Percentiles rank a stretch among this genome's conserved stretches.
Conservation (phyloP, 2,797 vertebrate genomes). For the Buphagus erythrorhynchus region DNA sequence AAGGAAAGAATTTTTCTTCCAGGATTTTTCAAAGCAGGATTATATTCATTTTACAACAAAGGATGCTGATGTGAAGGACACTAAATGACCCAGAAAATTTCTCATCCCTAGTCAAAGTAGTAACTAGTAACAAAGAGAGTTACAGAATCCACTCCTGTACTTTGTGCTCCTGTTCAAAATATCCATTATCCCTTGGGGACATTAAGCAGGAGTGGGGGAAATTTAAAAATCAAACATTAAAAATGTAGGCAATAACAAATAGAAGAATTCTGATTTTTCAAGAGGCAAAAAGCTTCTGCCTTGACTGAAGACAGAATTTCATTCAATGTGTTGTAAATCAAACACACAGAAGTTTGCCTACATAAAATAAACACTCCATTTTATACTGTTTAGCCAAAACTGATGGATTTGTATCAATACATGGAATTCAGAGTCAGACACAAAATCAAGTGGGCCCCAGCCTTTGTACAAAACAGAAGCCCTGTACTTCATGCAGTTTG, state of each 20-base stretch:
- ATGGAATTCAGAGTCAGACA: not conserved
- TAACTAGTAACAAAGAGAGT: not conserved
- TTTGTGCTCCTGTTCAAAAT: not conserved
- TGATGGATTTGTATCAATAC: not conserved
- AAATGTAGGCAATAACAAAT: not conserved
- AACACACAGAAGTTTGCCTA: not conserved
- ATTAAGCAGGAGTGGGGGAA: accelerated
- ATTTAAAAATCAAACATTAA: not conserved
- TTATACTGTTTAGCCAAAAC: not conserved
- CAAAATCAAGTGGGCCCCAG: not conserved
- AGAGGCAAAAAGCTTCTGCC: not conserved
- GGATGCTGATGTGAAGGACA: not conserved
- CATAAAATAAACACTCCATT: not conserved
- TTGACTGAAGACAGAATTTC: not conserved
- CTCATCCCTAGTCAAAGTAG: not conserved
- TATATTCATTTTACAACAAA: not conserved
- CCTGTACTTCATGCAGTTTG: accelerated
- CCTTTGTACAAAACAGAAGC: not conserved
- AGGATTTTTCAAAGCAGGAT: not conserved
- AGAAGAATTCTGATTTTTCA: not conserved
- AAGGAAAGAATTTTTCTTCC: not conserved
- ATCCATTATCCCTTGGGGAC: not conserved
- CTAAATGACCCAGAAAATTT: not conserved
- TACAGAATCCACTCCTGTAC: not conserved
- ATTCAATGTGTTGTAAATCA: not conserved